Base-by-base conservation (phyloP, 2,888 invertebrate species). In the Heliconius hortense region DNA sequence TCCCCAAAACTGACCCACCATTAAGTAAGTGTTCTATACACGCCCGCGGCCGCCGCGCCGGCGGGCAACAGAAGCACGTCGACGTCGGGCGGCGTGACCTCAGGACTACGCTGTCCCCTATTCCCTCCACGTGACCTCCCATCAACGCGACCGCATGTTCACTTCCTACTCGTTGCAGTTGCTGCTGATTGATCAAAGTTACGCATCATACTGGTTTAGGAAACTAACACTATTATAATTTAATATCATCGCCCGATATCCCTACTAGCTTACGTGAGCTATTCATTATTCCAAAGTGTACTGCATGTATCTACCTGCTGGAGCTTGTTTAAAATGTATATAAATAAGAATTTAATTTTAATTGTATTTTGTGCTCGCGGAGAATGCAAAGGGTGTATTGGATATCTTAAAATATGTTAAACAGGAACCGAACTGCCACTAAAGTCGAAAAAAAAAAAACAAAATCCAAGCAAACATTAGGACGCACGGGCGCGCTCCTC, bases 401-500 rank as follows among this genome's bases (percentile, higher is more conserved):
- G 35, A 35, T 35, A 10, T 10, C 35, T 10, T 35, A 35, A 35
- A 35, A 35, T 8, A 35, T 35, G 35, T 35, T 10, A 35, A 35
- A 10, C 35, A 10, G 35, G 35, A 35, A 10, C 35, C 10, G 10
- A 35, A 35, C 1, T 35, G 10, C 35, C 35, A 35, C 10, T 35
- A 35, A 10, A 35, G 35, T 10, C 1, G 35, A 35, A 35, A 35
- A 35, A 81, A 82, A 81, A 80, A 80, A 80, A 77, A 80, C 67
- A 77, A 80, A 79, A 80, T 81, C 82, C 81, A 10, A 35, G 76
- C 64, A 72, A 68, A 31, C 35, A 35, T 35, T 35, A 74, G 72
- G 62, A 31, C 26, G 31, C 71, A 28, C 74, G 11, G 60, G 66
- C 75, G 48, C 76, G 35, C 73, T 48, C 35, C 35, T 35, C 35